Percentiles rank a stretch among this genome's conserved stretches.
phyloP scores from a whole-genome alignment of 2,888 invertebrate species.

The Aproaerema taeniolella region DNA sequence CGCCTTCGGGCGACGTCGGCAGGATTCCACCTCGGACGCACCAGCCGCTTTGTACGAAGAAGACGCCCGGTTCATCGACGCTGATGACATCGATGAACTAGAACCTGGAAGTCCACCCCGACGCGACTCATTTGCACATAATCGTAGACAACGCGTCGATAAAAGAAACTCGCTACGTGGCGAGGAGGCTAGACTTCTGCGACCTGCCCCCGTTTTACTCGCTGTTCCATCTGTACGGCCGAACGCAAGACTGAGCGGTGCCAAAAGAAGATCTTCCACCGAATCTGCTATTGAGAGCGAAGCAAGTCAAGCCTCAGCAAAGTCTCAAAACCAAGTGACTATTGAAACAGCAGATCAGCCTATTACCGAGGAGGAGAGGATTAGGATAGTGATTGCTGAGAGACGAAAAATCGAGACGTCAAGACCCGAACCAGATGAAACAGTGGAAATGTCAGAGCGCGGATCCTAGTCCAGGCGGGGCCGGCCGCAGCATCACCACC shows the following conservation, averaged over 20 bases:
- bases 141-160: conserved; percentile 63
- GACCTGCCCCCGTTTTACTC: conserved; percentile 53
- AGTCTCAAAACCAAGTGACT: conserved; percentile 32
- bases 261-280: conserved; percentile 48
- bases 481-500: conserved; percentile 73
- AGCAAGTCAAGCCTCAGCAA: conserved; percentile 35
- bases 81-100: conserved; percentile 73
- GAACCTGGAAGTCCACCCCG: conserved; percentile 66
- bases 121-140: conserved; percentile 70
- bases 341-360: conserved; percentile 40
- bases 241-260: conserved; percentile 38
- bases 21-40: conserved; percentile 64
- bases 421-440: conserved; percentile 52
- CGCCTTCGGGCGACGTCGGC: conserved; percentile 67
- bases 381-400: conserved; percentile 79
- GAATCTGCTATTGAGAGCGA: conserved; percentile 50
- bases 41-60: conserved; percentile 69
- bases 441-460: conserved; percentile 60
- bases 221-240: conserved; percentile 56
- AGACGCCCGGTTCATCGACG: conserved; percentile 76
- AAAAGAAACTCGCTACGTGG: conserved; percentile 64
- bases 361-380: conserved; percentile 70
- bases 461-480: conserved; percentile 73
- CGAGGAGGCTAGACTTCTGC: conserved; percentile 62
- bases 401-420: conserved; percentile 75